Evolutionary conservation across 2,797 vertebrate genomes (phyloP), one percentile per base, ranked within the genome.

Genomic region (Cossypha caffra): DNA sequence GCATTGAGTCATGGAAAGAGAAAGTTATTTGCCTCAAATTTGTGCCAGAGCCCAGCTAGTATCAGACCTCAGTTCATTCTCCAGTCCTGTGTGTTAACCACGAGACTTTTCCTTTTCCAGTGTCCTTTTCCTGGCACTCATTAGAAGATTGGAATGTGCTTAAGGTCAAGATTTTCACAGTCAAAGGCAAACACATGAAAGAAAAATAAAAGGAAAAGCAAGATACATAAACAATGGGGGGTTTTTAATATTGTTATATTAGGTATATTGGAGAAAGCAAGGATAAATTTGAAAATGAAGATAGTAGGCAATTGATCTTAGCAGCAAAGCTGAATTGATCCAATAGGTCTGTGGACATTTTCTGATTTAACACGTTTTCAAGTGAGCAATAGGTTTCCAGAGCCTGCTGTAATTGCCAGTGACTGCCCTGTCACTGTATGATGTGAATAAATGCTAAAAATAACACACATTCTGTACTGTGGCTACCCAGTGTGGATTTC

Each of bases 381-480:
- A 15, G 6, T n/a, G 77, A 91, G 69, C 43, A 88, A 42, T 29
- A 66, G 14, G 6, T 68, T 81, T 84, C 50, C 85, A 94, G 50
- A 95, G 37, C 33, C 47, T 72, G n/a, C 62, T 69, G 0, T 48
- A 66, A 54, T 81, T 92, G 16, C 64, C 40, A 48, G 26, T 6
- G 18, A 28, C 59, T 62, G 21, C 51, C 95, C 66, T 94, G n/a
- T 55, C 31, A 35, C 47, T 88, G 4, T n/a, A 18, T 16, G 8
- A 45, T 69, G 55, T 73, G 69, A 96, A 86, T 67, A 29, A 95
- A 86, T 68, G 55, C 66, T 88, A 90, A 90, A 94, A 91, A 92
- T 79, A 96, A 86, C n/a, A 40, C 43, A 31, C 3, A 7, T 47
- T 84, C 47, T 62, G 6, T 57, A 7, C 40, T 67, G 59, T 90